Evolutionary conservation across 37 sponge, comb jelly and placozoan genomes (phyloP).

Genomic region (Haliclona indistincta): DNA sequence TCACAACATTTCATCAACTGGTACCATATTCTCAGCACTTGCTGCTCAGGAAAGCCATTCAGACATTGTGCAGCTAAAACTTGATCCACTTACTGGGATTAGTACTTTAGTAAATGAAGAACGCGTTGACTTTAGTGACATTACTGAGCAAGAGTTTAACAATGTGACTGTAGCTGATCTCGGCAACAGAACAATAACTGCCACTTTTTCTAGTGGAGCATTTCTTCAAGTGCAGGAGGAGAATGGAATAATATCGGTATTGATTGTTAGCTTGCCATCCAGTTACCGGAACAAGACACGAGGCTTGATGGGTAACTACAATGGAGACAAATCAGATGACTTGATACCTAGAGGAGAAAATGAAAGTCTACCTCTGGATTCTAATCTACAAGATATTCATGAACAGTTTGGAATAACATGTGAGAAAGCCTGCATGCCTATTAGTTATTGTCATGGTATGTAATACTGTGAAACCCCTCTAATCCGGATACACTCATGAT

Average conservation of each 20-base stretch:
- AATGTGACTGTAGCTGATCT: slow-evolving; percentile 10
- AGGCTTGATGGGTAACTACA: slow-evolving; percentile 19
- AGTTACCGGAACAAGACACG: background rate
- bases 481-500: too few species aligned
- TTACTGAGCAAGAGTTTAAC: background rate
- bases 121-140: background rate
- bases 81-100: slow-evolving; percentile 6
- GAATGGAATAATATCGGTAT: background rate
- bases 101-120: slow-evolving; percentile 23
- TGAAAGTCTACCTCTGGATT: slow-evolving; percentile 4
- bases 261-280: background rate
- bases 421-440: too few species aligned
- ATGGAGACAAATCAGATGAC: slow-evolving; percentile 9
- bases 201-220: background rate
- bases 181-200: slow-evolving; percentile 11
- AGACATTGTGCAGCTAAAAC: slow-evolving; percentile 12
- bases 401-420: slow-evolving; percentile 21
- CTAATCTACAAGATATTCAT: background rate
- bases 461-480: too few species aligned
- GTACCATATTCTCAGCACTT: slow-evolving; percentile 45
- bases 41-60: slow-evolving; percentile 20
- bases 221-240: background rate
- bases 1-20: background rate
- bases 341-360: background rate
- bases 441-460: too few species aligned